phyloP scores from a whole-genome alignment of 2,113 vertebrate species.

The Vimba vimba region DNA sequence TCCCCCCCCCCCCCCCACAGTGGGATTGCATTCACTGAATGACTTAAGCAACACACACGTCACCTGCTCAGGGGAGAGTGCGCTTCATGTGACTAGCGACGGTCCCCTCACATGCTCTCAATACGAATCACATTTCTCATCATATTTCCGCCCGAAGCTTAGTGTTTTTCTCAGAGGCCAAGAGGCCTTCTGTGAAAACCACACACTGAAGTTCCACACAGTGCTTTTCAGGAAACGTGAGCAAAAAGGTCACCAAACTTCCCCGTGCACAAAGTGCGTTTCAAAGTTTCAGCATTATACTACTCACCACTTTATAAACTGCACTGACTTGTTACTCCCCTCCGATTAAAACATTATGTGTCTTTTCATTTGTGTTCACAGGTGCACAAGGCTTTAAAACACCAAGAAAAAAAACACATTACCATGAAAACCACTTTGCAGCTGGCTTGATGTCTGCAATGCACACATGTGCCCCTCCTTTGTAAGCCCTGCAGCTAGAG shows the following conservation, averaged over 20 bases:
- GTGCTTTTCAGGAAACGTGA: slow-evolving; percentile 15
- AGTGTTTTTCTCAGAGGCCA: slow-evolving; percentile 36
- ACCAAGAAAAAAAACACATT: background rate
- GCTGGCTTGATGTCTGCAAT: slow-evolving; percentile 22
- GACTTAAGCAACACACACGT: background rate
- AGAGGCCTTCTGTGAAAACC: slow-evolving; percentile 39
- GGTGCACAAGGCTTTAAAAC: slow-evolving; percentile 45
- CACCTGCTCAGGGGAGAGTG: background rate
- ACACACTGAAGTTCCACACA: background rate
- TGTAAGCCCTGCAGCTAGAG: slow-evolving; percentile 14
- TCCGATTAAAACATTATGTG: background rate
- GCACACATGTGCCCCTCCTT: slow-evolving; percentile 23
- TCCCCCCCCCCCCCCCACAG: too few relatives aligned
- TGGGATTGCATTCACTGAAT: background rate
- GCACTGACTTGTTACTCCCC: slow-evolving; percentile 18
- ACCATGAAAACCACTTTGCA: slow-evolving; percentile 24
- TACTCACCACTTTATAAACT: background rate
- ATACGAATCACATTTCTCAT: background rate
- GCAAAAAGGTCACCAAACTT: slow-evolving; percentile 21
- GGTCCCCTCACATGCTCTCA: slow-evolving; percentile 19
- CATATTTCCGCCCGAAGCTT: slow-evolving; percentile 1
- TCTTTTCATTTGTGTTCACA: slow-evolving; percentile 39
- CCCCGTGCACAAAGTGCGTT: background rate
- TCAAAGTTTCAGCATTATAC: background rate
- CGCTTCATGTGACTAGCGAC: background rate